Conservation (phyloP, 2,888 invertebrate species). For the Machimus rusticus region DNA sequence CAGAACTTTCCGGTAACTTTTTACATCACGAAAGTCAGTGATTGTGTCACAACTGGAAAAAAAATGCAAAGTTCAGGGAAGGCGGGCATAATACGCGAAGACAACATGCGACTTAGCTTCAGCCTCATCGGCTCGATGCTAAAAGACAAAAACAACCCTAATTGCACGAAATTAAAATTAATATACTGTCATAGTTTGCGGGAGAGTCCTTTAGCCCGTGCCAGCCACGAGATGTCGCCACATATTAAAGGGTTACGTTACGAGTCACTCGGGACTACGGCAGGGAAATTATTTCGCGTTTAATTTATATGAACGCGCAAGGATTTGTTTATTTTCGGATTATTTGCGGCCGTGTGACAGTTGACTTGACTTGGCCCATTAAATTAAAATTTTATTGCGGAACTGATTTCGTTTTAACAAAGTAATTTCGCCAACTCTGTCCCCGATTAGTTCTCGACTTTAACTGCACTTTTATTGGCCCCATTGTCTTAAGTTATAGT, state of each 20-base stretch:
- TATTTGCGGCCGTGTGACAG: constrained; percentile 8
- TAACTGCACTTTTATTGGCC: not conserved
- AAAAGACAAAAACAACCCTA: constrained; percentile 48
- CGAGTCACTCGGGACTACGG: not conserved
- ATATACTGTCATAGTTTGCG: constrained; percentile 54
- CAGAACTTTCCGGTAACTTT: constrained; percentile 14
- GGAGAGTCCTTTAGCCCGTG: constrained; percentile 20
- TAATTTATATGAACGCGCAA: constrained; percentile 25
- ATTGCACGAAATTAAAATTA: constrained; percentile 63
- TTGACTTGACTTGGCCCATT: not conserved
- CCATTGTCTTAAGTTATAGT: not conserved
- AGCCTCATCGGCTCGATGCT: not conserved
- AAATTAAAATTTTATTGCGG: constrained; percentile 31
- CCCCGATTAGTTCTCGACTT: not conserved
- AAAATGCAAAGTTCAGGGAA: not conserved
- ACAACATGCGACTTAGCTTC: constrained; percentile 15
- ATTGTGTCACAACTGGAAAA: constrained; percentile 23
- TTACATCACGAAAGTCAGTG: constrained; percentile 17
- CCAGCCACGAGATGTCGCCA: constrained; percentile 13
- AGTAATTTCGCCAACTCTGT: not conserved
- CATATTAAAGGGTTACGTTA: constrained; percentile 20
- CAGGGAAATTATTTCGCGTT: constrained; percentile 14
- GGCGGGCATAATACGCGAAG: not conserved
- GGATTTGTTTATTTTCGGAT: not conserved
- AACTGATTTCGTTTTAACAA: constrained; percentile 25